Evolutionary conservation across 2,888 invertebrate genomes (phyloP).

Genomic region (Polydrusus pterygomalis): DNA sequence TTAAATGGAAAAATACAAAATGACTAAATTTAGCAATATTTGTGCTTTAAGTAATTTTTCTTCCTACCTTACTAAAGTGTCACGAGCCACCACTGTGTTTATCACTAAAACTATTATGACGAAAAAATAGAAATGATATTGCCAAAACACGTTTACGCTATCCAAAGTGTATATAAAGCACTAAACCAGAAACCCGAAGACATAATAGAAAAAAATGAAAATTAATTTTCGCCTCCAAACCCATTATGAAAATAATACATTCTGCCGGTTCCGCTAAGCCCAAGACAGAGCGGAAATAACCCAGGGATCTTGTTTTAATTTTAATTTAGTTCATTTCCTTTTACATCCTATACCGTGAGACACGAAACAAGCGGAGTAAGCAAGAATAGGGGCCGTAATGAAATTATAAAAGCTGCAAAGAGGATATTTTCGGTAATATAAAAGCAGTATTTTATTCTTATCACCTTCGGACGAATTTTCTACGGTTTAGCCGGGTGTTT

Average conservation of each 20-base stretch:
- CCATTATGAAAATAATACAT: slow-evolving; percentile 52
- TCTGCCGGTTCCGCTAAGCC: slow-evolving; percentile 48
- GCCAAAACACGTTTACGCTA: neutral
- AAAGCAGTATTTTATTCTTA: slow-evolving; percentile 45
- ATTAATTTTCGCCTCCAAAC: slow-evolving; percentile 51
- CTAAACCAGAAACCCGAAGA: slow-evolving; percentile 18
- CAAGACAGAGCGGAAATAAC: slow-evolving; percentile 52
- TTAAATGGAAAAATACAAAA: too few relatives aligned
- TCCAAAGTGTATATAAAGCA: neutral
- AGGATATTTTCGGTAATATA: slow-evolving; percentile 45
- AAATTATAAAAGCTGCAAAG: slow-evolving; percentile 54
- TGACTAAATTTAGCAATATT: too few relatives aligned
- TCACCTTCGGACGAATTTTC: slow-evolving; percentile 41
- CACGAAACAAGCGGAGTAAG: slow-evolving; percentile 46
- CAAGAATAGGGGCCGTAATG: slow-evolving; percentile 44
- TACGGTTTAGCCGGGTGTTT: slow-evolving; percentile 30
- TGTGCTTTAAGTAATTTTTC: too few relatives aligned
- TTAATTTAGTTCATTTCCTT: slow-evolving; percentile 56
- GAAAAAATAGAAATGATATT: neutral
- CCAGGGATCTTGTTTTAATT: slow-evolving; percentile 56
- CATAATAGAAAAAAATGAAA: slow-evolving; percentile 38
- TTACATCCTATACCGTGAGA: slow-evolving; percentile 47
- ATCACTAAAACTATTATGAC: too few relatives aligned
- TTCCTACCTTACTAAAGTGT: too few relatives aligned
- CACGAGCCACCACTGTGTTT: too few relatives aligned